These are phyloP conservation scores for Pseudocheirus occidentalis DNA, from an alignment of 2,797 vertebrate species.

Conservation along the genomic window DNA sequence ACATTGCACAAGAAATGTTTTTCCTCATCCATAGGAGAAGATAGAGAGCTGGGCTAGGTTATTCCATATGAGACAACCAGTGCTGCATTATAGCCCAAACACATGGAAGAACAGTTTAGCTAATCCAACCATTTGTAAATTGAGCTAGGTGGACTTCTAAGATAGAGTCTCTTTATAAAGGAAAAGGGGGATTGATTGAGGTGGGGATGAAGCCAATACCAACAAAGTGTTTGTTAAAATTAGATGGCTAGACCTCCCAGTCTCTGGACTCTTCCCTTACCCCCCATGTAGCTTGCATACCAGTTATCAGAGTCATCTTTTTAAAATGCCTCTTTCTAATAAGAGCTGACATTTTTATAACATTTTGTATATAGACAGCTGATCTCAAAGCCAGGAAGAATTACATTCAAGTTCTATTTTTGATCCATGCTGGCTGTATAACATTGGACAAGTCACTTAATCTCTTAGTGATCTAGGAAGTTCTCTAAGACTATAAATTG, in stretches of 20 bases:
- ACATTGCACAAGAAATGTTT: background rate
- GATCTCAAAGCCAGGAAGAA: background rate
- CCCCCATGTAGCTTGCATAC: background rate
- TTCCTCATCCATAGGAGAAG: background rate
- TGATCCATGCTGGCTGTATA: background rate
- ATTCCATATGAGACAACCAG: background rate
- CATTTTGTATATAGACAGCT: background rate
- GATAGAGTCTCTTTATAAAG: background rate
- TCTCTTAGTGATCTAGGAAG: background rate
- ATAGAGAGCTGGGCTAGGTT: background rate
- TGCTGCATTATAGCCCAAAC: background rate
- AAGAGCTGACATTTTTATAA: background rate
- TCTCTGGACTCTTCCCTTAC: background rate
- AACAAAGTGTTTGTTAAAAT: background rate
- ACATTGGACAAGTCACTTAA: background rate
- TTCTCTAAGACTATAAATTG: background rate
- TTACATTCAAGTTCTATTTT: background rate
- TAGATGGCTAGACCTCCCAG: background rate
- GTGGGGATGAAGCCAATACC: background rate
- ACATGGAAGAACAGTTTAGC: background rate
- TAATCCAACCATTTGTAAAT: background rate
- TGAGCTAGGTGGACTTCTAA: background rate
- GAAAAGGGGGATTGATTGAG: background rate
- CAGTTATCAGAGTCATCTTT: background rate
- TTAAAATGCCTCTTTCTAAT: background rate